Base-by-base conservation (phyloP, 1,140 invertebrate species). In the Meloidogyne floridensis region DNA sequence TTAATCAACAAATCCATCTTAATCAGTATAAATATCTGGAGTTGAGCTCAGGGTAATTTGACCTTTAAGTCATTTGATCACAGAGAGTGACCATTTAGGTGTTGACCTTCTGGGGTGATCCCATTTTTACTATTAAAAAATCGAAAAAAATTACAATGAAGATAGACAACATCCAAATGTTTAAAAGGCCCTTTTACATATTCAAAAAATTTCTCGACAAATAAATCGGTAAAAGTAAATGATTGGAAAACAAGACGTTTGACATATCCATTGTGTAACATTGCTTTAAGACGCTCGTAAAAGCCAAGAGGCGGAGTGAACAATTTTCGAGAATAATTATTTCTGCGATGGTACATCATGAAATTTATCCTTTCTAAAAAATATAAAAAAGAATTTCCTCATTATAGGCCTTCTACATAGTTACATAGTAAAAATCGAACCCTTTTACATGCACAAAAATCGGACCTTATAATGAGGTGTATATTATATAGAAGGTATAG, bases 221-320 rank as follows among this genome's bases (percentile, higher is more conserved):
- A 82, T 42, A 82, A 72, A 51, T 82, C 80, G 8, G 81, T 82
- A 65, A 82, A 81, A 53, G 81, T 82, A 59, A 82, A 82, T 74
- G 51, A 72, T 56, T 75, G 59, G 42, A 82, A 75, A 65, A 82
- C 70, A 18, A 82, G 59, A 51, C 18, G 59, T 20, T 42, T 78
- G 11, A 82, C 59, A 72, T 74, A 69, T 13, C 81, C 82, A 13
- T 70, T 73, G 42, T 75, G 71, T 42, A 82, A 53, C 65, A 82
- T 75, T 54, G 53, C 54, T n/a, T 82, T 18, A 9, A 82, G 54
- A 15, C 81, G 47, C 43, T 82, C 81, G 73, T 82, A 82, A 47
- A 81, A 82, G 7, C 42, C 77, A 10, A 82, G 79, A 10, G 81
- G 81, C 11, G 81, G 81, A 15, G 81, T 82, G 69, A 82, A 82